Conservation (phyloP, 2,797 vertebrate species). For the Neoniphon sammara region DNA sequence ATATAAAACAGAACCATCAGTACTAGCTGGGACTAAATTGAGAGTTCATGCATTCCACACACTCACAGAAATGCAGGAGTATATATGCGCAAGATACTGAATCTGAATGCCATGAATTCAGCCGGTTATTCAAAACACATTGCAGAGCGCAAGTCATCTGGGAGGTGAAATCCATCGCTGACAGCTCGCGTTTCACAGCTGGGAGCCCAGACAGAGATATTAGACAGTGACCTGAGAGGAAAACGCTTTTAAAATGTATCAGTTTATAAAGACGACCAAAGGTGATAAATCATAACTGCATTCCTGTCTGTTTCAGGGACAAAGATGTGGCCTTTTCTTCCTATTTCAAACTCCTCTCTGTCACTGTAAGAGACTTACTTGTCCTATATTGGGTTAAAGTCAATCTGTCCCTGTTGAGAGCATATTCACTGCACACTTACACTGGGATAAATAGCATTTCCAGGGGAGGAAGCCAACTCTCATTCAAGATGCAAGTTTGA, state of each 20-base stretch:
- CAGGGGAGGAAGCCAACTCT: constrained; percentile 55
- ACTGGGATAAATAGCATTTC: constrained; percentile 66
- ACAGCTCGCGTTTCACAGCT: constrained; percentile 67
- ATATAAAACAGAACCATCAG: background rate
- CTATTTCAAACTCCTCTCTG: constrained; percentile 23
- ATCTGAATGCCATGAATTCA: constrained; percentile 32
- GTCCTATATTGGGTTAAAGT: constrained; percentile 50
- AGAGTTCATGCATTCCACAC: constrained; percentile 17
- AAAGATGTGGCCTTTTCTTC: constrained; percentile 21
- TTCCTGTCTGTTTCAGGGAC: constrained; percentile 26
- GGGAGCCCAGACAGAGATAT: constrained; percentile 50
- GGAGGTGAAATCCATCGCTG: constrained; percentile 50
- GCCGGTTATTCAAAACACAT: constrained; percentile 55
- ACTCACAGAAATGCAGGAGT: background rate
- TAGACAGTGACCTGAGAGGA: constrained; percentile 42
- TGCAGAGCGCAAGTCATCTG: constrained; percentile 43
- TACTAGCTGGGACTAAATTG: background rate
- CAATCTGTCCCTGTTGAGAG: constrained; percentile 46
- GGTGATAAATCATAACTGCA: constrained; percentile 49
- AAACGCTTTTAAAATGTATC: constrained; percentile 49
- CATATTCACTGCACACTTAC: constrained; percentile 51
- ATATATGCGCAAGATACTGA: constrained; percentile 50
- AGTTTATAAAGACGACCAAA: constrained; percentile 48
- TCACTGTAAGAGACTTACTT: constrained; percentile 43
- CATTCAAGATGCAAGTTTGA: constrained; percentile 69